Percentiles rank a stretch among this genome's conserved stretches.
Conservation (phyloP, 2,888 invertebrate genomes). For the Kryphioiulus occultus region DNA sequence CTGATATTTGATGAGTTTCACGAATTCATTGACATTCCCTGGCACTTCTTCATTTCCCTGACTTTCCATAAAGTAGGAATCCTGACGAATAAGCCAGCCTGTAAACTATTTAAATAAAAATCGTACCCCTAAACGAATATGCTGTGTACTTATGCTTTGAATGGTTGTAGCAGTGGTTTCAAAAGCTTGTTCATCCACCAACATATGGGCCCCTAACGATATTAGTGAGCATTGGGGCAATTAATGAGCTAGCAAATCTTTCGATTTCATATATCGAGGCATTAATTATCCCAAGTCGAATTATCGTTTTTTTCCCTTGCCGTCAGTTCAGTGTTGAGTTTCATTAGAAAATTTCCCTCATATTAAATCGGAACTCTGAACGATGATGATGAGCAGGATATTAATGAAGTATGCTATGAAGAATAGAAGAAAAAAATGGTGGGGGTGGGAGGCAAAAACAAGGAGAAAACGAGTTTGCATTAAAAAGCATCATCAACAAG, state of each 20-base stretch:
- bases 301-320: neutral
- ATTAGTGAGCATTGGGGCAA: neutral
- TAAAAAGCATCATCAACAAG: neutral
- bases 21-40: too few species aligned
- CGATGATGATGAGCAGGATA: neutral
- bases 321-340: neutral
- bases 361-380: neutral
- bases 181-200: neutral
- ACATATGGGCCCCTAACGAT: neutral
- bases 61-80: too few species aligned
- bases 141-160: too few species aligned
- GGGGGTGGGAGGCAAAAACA: neutral
- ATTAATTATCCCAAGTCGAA: neutral
- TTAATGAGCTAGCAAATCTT: constrained; percentile 1
- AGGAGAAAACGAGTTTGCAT: neutral
- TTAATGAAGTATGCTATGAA: constrained; percentile 3
- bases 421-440: neutral
- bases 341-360: neutral
- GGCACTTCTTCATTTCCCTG: too few species aligned
- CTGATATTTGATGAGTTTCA: too few species aligned
- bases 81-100: too few species aligned
- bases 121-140: too few species aligned
- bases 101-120: too few species aligned
- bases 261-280: neutral
- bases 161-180: neutral